phyloP scores from a whole-genome alignment of 2,113 vertebrate species.

The Limnothrissa miodon region DNA sequence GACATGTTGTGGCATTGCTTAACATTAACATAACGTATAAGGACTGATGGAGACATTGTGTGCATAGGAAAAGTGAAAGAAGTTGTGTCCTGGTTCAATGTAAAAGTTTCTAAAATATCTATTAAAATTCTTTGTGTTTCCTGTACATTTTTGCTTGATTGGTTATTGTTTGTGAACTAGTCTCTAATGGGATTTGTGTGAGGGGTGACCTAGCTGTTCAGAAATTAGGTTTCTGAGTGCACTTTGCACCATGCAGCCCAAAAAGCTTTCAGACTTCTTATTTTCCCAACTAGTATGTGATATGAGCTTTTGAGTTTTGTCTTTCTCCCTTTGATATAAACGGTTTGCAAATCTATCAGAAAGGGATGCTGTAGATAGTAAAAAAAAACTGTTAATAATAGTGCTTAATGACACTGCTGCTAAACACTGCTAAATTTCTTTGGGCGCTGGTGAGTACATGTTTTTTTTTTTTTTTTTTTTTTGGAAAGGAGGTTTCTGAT shows the following conservation, averaged over 20 bases:
- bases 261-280: background rate
- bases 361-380: background rate
- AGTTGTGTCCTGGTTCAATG: background rate
- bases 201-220: background rate
- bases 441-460: background rate
- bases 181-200: background rate
- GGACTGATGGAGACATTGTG: background rate
- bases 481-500: background rate
- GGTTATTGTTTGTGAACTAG: background rate
- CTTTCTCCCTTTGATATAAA: background rate
- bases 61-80: background rate
- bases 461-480: background rate
- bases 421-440: background rate
- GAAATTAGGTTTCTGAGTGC: background rate
- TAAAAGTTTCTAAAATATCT: constrained; percentile 6
- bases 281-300: background rate
- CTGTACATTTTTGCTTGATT: background rate
- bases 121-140: constrained; percentile 5
- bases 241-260: background rate
- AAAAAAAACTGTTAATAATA: background rate
- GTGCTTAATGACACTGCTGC: too few relatives aligned
- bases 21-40: background rate
- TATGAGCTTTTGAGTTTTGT: background rate
- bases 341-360: background rate
- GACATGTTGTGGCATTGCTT: background rate